These are phyloP conservation scores for Chloebia gouldiae DNA, from an alignment of 2,113 vertebrate species.

Conservation along the genomic window DNA sequence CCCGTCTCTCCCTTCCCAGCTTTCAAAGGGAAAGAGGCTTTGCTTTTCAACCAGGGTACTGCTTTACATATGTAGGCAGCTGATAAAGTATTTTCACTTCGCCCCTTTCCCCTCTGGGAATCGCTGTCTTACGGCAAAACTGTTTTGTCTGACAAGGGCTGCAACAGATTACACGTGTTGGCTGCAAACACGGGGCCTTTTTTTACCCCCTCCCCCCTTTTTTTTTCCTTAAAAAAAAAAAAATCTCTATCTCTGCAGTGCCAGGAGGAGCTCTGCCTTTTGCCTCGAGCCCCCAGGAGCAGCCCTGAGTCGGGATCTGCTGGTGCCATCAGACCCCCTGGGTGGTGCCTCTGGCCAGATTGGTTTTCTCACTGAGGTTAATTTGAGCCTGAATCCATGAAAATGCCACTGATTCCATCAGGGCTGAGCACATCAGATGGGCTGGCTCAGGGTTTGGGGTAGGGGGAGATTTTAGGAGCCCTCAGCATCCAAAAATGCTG, in stretches of 20 bases:
- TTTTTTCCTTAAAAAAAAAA: background rate
- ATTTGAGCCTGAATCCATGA: background rate
- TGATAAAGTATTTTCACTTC: slow-evolving; percentile 76
- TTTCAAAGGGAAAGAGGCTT: slow-evolving; percentile 47
- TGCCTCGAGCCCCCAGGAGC: background rate
- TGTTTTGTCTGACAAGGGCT: slow-evolving; percentile 72
- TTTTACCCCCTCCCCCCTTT: background rate
- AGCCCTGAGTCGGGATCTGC: background rate
- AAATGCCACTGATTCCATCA: background rate
- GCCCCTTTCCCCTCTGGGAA: slow-evolving; percentile 71
- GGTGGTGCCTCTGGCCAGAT: background rate
- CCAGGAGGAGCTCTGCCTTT: background rate
- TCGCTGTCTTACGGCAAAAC: slow-evolving; percentile 56
- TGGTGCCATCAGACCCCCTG: background rate
- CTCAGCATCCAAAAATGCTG: background rate
- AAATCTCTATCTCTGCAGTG: background rate
- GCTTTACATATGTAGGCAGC: slow-evolving; percentile 74
- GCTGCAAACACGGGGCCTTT: slow-evolving; percentile 57
- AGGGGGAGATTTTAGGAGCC: background rate
- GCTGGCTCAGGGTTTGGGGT: background rate
- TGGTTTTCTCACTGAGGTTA: background rate
- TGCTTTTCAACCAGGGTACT: slow-evolving; percentile 59
- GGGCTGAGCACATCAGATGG: background rate
- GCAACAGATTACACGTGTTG: slow-evolving; percentile 58
- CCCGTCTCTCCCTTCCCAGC: background rate